These are phyloP conservation scores for Choristoneura fumiferana DNA, from an alignment of 1,140 invertebrate species.

Conservation along the genomic window DNA sequence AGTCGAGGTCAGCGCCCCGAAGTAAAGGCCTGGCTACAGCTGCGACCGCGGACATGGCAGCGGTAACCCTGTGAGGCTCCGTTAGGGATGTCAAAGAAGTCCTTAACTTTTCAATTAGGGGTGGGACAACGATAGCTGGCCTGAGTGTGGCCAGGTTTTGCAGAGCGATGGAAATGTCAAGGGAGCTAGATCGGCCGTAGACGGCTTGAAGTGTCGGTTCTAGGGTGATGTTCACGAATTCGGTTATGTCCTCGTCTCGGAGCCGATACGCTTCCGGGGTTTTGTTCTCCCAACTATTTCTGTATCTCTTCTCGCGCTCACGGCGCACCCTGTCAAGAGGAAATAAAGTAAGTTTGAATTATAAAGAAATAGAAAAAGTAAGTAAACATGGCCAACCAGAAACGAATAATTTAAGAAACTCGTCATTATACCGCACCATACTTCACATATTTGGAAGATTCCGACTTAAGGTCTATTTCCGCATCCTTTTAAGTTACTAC, in stretches of 20 bases:
- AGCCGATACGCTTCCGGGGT: conserved; percentile 85
- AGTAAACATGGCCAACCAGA: too few species aligned
- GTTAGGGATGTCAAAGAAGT: conserved; percentile 90
- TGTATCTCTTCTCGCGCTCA: conserved; percentile 59
- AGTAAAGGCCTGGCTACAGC: conserved; percentile 85
- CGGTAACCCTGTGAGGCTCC: conserved; percentile 91
- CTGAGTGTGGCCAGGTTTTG: conserved; percentile 88
- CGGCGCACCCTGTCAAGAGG: conserved; percentile 60
- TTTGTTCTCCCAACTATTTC: conserved; percentile 82
- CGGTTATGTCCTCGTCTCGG: conserved; percentile 89
- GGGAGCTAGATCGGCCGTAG: conserved; percentile 85
- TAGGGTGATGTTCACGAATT: conserved; percentile 88
- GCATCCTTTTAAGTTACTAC: too few species aligned
- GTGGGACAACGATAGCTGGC: conserved; percentile 90
- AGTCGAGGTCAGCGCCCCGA: conserved; percentile 81
- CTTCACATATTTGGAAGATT: too few species aligned
- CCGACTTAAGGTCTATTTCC: too few species aligned
- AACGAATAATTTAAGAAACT: too few species aligned
- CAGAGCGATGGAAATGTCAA: conserved; percentile 84
- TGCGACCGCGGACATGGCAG: conserved; percentile 87
- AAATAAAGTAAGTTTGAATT: background rate
- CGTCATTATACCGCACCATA: too few species aligned
- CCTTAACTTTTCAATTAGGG: conserved; percentile 89
- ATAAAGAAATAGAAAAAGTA: conserved; percentile 15
- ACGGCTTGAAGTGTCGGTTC: conserved; percentile 86